These are phyloP conservation scores for Aegotheles bennettii DNA, from an alignment of 2,113 vertebrate species.

Conservation along the genomic window DNA sequence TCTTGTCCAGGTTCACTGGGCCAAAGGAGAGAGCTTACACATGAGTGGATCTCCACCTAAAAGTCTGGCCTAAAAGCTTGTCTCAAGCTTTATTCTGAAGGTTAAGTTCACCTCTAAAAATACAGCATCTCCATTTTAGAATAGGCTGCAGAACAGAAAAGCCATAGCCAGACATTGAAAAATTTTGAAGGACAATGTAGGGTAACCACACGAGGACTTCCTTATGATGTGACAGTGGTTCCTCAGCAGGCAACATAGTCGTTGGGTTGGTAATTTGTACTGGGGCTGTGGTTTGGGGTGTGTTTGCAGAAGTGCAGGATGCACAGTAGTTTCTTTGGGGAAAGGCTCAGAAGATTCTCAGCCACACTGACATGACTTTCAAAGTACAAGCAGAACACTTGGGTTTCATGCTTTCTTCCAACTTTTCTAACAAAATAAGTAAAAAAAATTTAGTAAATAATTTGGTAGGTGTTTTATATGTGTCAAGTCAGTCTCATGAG, in stretches of 20 bases:
- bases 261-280: not conserved
- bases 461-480: not conserved
- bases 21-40: not conserved
- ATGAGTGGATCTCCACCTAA: not conserved
- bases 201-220: not conserved
- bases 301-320: not conserved
- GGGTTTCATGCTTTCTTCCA: not conserved
- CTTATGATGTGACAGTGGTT: not conserved
- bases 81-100: not conserved
- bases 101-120: not conserved
- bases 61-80: not conserved
- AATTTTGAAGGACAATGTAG: not conserved
- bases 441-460: not conserved
- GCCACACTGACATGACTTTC: not conserved
- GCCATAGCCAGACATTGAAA: not conserved
- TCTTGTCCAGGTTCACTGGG: not conserved
- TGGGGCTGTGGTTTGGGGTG: not conserved
- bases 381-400: not conserved
- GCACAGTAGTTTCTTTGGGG: not conserved
- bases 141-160: not conserved
- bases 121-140: not conserved
- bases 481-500: not conserved
- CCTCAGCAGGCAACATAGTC: rapidly evolving
- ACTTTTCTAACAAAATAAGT: not conserved
- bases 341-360: not conserved